Evolutionary conservation across 2,888 invertebrate species (phyloP).

Genomic region (Tethea ocularis): DNA sequence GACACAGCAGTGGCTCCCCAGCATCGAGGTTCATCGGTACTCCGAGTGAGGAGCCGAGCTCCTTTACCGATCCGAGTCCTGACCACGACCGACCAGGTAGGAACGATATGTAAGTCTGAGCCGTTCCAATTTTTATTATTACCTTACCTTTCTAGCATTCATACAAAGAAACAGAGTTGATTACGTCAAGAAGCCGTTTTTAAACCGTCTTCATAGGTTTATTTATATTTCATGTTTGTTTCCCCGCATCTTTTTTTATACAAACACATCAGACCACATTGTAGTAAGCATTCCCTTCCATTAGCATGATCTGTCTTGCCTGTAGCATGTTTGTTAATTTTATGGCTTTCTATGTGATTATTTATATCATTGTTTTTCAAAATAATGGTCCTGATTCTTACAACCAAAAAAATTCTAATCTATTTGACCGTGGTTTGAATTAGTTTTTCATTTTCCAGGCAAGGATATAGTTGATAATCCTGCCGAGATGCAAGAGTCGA

Average conservation of each 20-base stretch:
- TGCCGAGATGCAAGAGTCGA: constrained; percentile 68
- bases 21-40: constrained; percentile 71
- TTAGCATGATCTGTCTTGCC: constrained; percentile 43
- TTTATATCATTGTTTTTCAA: constrained; percentile 17
- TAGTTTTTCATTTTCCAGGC: constrained; percentile 59
- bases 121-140: constrained; percentile 79
- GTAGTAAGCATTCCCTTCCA: background rate
- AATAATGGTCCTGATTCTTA: constrained; percentile 66
- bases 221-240: background rate
- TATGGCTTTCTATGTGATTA: constrained; percentile 23
- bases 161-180: background rate
- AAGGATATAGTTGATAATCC: constrained; percentile 83
- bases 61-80: constrained; percentile 72
- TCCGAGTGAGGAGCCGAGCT: constrained; percentile 72
- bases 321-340: constrained; percentile 40
- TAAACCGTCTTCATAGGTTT: background rate
- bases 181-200: background rate
- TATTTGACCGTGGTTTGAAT: constrained; percentile 1
- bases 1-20: constrained; percentile 74
- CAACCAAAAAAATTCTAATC: constrained; percentile 16
- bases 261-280: background rate
- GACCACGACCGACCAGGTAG: constrained; percentile 80
- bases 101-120: constrained; percentile 82
- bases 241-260: background rate
- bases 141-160: constrained; percentile 38